These are phyloP conservation scores for Drosophila biarmipes DNA, from an alignment of 1,140 invertebrate genomes.

Conservation along the genomic window DNA sequence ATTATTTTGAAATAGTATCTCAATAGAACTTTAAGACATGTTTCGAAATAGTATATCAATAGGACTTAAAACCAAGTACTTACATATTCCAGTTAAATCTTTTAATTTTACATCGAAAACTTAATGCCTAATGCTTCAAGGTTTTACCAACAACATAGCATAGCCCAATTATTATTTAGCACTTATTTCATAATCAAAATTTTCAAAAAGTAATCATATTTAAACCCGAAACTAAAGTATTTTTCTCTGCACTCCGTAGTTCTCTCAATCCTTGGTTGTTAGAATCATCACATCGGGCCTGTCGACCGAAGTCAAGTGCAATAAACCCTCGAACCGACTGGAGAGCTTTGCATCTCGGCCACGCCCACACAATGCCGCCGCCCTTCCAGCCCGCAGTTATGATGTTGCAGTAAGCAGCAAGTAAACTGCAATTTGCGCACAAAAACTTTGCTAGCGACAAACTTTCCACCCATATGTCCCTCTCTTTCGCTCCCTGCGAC, in stretches of 20 bases:
- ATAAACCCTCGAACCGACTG: slow-evolving; percentile 27
- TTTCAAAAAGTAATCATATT: neutral
- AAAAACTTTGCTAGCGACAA: slow-evolving; percentile 47
- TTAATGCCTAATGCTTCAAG: too few relatives aligned
- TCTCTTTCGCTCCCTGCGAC: neutral
- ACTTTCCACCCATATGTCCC: slow-evolving; percentile 33
- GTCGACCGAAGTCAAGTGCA: slow-evolving; percentile 45
- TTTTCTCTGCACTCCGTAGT: slow-evolving; percentile 3
- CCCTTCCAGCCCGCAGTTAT: slow-evolving; percentile 57
- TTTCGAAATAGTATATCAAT: too few relatives aligned
- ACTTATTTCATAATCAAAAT: neutral
- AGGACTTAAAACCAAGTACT: too few relatives aligned
- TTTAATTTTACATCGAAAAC: too few relatives aligned
- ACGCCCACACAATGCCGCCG: slow-evolving; percentile 42
- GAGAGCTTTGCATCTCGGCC: slow-evolving; percentile 48
- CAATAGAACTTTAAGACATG: too few relatives aligned
- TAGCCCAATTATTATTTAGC: too few relatives aligned
- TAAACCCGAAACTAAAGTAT: neutral
- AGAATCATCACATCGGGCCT: slow-evolving; percentile 17
- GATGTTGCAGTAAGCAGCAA: slow-evolving; percentile 68
- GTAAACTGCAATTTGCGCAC: slow-evolving; percentile 71
- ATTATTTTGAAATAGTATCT: too few relatives aligned
- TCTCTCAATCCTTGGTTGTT: slow-evolving; percentile 16
- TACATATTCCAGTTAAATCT: too few relatives aligned
- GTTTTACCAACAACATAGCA: too few relatives aligned